Evolutionary conservation across 1,140 invertebrate genomes (phyloP), one percentile per base, ranked within the genome.

Genomic region (Drosophila insularis): DNA sequence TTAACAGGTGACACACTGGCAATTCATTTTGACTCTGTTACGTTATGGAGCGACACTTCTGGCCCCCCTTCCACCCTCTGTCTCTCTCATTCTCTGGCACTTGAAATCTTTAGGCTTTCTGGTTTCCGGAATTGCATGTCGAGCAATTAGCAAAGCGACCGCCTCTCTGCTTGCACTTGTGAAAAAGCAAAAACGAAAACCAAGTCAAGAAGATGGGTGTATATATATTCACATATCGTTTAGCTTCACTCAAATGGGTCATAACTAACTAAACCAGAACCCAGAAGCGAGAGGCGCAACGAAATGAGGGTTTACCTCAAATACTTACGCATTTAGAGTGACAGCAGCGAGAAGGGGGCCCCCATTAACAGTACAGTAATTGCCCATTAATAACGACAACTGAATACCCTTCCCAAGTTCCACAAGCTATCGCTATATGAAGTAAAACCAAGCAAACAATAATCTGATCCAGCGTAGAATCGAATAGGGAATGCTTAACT

Each of bases 181-280:
- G 54, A 43, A 17, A 32, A 37, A 37, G 19, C 27, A 27, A 27
- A 31, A 40, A 54, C 40, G 71, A 50, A 74, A 75, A 43, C 23
- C 1, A 5, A 43, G 14, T 46, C 6, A 46, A 46, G 14, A 46
- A 46, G 43, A 46, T 43, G 39, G 39, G 39, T 43, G 11, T 46
- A 46, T n/a, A 8, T 10, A 19, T 67, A 59, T 43, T 40, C 72
- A 69, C 58, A 65, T 71, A 71, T 64, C 74, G 74, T 77, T 68
- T 72, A 68, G 68, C 37, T 69, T 63, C 66, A 63, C 60, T 74
- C 80, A 85, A 80, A 85, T 85, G 78, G 81, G 81, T 85, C 81
- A 78, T 63, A 50, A 19, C 63, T 68, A 76, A 76, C 78, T 76
- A 71, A 86, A 86, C 78, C 72, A 86, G 82, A 81, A 76, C 73